A percentile compares a stretch with the other conserved stretches of the same genome.
Evolutionary conservation across 2,888 invertebrate genomes (phyloP).

Genomic region (Heteropelma amictum): DNA sequence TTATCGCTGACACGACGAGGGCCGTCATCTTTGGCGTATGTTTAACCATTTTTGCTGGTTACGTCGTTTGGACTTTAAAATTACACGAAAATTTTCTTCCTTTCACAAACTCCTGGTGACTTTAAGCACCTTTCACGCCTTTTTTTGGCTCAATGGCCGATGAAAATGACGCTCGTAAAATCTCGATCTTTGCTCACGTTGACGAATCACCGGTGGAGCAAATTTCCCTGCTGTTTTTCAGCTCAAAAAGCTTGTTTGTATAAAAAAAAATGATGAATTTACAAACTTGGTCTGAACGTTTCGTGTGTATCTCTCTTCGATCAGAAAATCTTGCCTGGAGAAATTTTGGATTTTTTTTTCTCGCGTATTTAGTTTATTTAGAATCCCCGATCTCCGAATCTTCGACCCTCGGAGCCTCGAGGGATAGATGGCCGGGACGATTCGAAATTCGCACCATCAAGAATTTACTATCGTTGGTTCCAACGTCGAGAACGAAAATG

Average conservation of each 20-base stretch:
- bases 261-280: neutral
- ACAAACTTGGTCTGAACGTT: neutral
- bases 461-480: neutral
- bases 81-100: no score
- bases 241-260: neutral
- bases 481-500: neutral
- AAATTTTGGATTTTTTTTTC: neutral
- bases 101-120: no score
- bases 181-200: no score
- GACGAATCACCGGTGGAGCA: neutral
- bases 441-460: conserved; percentile 41
- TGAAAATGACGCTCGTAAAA: no score
- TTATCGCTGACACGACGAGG: conserved; percentile 71
- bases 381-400: conserved; percentile 4
- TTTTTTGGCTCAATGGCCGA: no score
- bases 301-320: neutral
- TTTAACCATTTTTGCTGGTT: conserved; percentile 60
- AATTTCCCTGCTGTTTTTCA: neutral
- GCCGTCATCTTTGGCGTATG: conserved; percentile 69
- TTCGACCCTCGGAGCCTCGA: neutral
- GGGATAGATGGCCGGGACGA: conserved; percentile 4
- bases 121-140: no score
- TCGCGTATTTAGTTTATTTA: neutral
- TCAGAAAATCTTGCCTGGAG: neutral
- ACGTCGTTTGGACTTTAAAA: neutral